Conservation (phyloP, 2,888 invertebrate genomes). For the Bellardia bayeri region DNA sequence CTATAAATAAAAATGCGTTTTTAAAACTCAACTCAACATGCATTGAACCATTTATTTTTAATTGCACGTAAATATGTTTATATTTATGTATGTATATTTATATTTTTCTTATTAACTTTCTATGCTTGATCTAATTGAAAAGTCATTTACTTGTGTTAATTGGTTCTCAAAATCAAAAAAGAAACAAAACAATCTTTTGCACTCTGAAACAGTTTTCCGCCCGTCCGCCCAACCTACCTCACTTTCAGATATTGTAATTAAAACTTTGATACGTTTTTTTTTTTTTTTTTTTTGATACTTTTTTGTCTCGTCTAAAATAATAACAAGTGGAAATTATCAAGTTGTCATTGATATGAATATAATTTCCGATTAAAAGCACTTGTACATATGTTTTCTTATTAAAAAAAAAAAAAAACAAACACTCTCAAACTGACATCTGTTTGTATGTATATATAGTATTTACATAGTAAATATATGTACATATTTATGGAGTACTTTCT, state of each 20-base stretch:
- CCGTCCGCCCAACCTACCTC: neutral
- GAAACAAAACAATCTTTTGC: neutral
- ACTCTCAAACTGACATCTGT: neutral
- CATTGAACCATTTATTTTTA: too few relatives aligned
- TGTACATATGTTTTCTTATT: neutral
- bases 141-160: neutral
- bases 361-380: conserved; percentile 51
- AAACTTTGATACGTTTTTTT: conserved; percentile 8
- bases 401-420: neutral
- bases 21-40: too few relatives aligned
- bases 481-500: conserved; percentile 26
- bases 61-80: too few relatives aligned
- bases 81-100: too few relatives aligned
- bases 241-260: conserved; percentile 19
- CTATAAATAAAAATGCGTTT: too few relatives aligned
- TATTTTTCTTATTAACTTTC: too few relatives aligned
- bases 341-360: conserved; percentile 57
- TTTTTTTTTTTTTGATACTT: too few relatives aligned
- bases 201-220: neutral
- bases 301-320: conserved; percentile 19
- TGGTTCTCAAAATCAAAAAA: too few relatives aligned
- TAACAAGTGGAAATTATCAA: conserved; percentile 37
- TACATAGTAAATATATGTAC: neutral
- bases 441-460: too few relatives aligned
- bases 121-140: neutral